phyloP scores from a whole-genome alignment of 2,113 vertebrate species.

The Python bivittatus region DNA sequence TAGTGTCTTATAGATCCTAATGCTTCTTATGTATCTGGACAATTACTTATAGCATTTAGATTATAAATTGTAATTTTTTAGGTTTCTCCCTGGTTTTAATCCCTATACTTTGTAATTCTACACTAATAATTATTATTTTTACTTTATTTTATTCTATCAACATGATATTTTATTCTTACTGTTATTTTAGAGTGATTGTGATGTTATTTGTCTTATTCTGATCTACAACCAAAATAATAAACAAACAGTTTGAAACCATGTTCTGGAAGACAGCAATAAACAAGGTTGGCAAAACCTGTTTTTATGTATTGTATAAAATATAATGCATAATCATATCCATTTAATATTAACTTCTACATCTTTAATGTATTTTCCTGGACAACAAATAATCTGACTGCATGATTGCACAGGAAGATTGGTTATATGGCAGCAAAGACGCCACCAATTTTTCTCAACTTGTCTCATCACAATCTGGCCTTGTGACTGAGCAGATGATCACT shows the following conservation, averaged over 20 bases:
- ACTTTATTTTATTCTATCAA: not conserved
- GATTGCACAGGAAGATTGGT: not conserved
- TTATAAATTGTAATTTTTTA: not conserved
- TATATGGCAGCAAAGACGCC: not conserved
- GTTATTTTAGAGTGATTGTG: not conserved
- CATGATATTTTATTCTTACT: not conserved
- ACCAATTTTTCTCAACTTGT: not conserved
- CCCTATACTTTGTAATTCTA: not conserved
- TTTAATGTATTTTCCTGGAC: not conserved
- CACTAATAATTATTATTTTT: not conserved
- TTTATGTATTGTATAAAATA: conserved; percentile 35
- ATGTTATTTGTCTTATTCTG: not conserved
- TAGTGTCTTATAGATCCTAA: not conserved
- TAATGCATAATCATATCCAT: conserved; percentile 18
- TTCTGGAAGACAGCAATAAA: not conserved
- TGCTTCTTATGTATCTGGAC: not conserved
- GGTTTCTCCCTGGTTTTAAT: not conserved
- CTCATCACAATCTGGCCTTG: not conserved
- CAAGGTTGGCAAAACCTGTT: conserved; percentile 5
- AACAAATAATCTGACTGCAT: not conserved
- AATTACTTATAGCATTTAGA: not conserved
- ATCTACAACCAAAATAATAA: not conserved
- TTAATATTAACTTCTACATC: not conserved
- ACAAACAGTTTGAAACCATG: not conserved
- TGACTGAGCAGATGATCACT: not conserved